Base-by-base conservation (phyloP, 2,113 vertebrate genomes). In the Haplotaxodon microlepis region DNA sequence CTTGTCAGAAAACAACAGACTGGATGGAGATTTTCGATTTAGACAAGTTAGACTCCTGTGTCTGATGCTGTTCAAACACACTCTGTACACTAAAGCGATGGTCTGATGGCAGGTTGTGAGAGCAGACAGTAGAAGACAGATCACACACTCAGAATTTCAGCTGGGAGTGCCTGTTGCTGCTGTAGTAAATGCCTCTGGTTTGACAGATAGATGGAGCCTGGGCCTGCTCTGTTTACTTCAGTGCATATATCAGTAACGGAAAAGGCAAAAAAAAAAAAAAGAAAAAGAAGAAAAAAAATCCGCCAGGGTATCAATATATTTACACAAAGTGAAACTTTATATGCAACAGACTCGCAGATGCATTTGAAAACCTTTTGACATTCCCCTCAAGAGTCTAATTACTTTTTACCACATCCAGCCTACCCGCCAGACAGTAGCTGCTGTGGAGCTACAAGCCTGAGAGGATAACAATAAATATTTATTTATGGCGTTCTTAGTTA, bases 121-220 rank as follows among this genome's bases (percentile, higher is more conserved):
- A 12, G 31, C 61, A 53, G 73, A 34, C 69, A 13, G 38, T 9
- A 12, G 19, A 45, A 17, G 59, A 17, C 82, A 51, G 19, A 73
- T 85, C 51, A 79, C 36, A 79, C 57, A 61, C 73, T 66, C 31
- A 54, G 79, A 19, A 42, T 59, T 36, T 87, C 69, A 90, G 86
- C 34, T 17, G 47, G 51, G 19, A 85, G 76, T 24, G 53, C 59
- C 81, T 87, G 84, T 71, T 6, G 71, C 42, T 76, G 40, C 69
- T 71, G n/a, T 71, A 24, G n/a, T 71, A 27, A 47, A 47, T 45
- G 69, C 14, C 40, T 73, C 4, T 73, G 69, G 8, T 47, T 73
- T 73, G 40, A 73, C 69, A 73, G 21, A 47, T 27, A 27, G 69
- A 11, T 27, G 38, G 69, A 47, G 21, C 14, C 21, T 45, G 21